Evolutionary conservation across 2,888 invertebrate species (phyloP).

Genomic region (Tipula helvola): DNA sequence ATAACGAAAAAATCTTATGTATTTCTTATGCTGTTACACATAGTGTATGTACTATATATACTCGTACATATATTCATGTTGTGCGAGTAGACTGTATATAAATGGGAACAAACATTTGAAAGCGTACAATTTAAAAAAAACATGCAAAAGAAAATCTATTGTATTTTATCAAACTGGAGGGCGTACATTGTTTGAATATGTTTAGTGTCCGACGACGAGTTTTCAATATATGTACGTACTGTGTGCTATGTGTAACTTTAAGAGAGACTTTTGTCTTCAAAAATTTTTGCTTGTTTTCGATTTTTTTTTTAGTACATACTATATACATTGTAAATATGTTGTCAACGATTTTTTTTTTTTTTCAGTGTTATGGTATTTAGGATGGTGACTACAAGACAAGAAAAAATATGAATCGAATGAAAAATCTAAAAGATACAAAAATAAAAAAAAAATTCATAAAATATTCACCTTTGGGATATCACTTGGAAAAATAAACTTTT

Average conservation of each 20-base stretch:
- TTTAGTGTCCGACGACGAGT: neutral
- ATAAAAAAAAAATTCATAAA: neutral
- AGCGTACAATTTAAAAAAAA: neutral
- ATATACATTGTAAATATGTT: neutral
- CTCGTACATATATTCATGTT: neutral
- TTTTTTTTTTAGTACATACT: neutral
- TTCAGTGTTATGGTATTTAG: neutral
- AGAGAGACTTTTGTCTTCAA: neutral
- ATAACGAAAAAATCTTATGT: neutral
- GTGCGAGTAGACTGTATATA: neutral
- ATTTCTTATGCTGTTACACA: neutral
- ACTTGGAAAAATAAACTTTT: neutral
- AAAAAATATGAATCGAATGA: neutral
- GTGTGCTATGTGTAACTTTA: too few relatives aligned
- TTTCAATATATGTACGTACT: neutral
- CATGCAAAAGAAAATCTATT: neutral
- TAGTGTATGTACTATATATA: neutral
- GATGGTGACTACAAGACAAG: neutral
- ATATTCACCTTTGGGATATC: neutral
- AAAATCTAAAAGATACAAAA: neutral
- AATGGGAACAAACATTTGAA: neutral
- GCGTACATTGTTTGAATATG: neutral
- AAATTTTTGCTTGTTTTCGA: neutral
- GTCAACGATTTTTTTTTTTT: neutral
- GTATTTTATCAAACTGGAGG: neutral